Evolutionary conservation across 1,140 invertebrate genomes (phyloP).

Genomic region (Drosophila sechellia): DNA sequence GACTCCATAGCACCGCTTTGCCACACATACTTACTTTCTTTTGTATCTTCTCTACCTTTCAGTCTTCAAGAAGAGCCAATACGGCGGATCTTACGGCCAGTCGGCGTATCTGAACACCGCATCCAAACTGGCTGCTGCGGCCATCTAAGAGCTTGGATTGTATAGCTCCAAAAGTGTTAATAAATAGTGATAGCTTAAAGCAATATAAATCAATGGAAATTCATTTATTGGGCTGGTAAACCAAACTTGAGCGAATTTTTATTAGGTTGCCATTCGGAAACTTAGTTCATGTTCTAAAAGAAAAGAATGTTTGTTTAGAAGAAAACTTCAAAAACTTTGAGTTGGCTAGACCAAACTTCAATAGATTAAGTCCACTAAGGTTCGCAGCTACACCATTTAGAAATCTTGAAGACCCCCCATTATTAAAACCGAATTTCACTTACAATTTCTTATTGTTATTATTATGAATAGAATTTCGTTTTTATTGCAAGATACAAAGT

Average conservation of each 20-base stretch:
- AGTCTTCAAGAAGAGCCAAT: constrained; percentile 68
- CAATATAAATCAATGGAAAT: constrained; percentile 6
- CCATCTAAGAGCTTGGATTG: constrained; percentile 46
- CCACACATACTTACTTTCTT: constrained; percentile 12
- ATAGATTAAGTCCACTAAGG: not conserved
- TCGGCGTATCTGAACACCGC: constrained; percentile 49
- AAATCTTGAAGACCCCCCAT: constrained; percentile 6
- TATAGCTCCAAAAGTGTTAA: constrained; percentile 55
- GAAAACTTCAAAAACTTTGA: too few species aligned
- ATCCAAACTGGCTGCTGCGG: constrained; percentile 58
- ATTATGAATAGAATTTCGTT: constrained; percentile 72
- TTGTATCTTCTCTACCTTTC: constrained; percentile 10
- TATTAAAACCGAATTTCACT: constrained; percentile 32
- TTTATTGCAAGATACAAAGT: constrained; percentile 82
- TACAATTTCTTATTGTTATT: constrained; percentile 55
- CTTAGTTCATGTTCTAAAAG: too few species aligned
- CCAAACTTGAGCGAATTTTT: not conserved
- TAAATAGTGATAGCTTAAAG: constrained; percentile 77
- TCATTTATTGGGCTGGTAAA: constrained; percentile 1
- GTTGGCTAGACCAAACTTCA: too few species aligned
- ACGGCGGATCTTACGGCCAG: constrained; percentile 63
- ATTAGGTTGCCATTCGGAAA: too few species aligned
- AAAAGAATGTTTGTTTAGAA: too few species aligned
- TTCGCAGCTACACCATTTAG: not conserved
- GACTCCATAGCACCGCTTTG: too few species aligned